Evolutionary conservation across 2,888 invertebrate genomes (phyloP), one percentile per base, ranked within the genome.

Genomic region (Acrobasis suavella): DNA sequence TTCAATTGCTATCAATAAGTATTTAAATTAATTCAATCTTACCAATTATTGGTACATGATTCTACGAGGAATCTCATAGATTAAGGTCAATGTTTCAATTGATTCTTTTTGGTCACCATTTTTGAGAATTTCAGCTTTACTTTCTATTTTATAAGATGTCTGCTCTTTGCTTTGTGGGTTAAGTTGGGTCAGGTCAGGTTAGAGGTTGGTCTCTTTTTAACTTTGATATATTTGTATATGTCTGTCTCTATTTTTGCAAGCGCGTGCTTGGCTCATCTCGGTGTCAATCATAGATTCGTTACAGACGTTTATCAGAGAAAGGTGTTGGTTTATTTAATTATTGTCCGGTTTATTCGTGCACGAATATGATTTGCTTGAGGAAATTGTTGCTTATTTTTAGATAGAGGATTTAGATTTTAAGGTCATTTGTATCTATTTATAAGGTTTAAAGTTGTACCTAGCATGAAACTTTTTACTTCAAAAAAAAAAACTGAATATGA

Each of bases 1-100:
- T 74, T 69, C 78, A 78, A 83, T 83, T 80, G 78, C 67, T 72
- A 73, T 74, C 76, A 78, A 79, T 83, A 78, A 78, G 76, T 72
- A 77, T 74, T 75, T 73, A 75, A 81, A 82, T 81, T 80, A 83
- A 82, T 77, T 80, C 81, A 67, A 72, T 71, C 69, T 71, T 69
- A 74, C 72, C 76, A 77, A 78, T 77, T 75, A 77, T 72, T 72
- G 71, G 75, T 70, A 66, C 65, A 54, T 59, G 52, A 66, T 62
- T 67, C 68, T 65, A 62, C 69, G 70, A 67, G 72, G 64, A 70
- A 69, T 69, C 76, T 78, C 63, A 63, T 62, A 67, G 78, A 83
- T 83, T 83, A 81, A 69, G 83, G 82, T 73, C 83, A 75, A 69
- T 73, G 66, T 76, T 77, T 76, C 73, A 75, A 60, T 72, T 71